Conservation (phyloP, 2,888 invertebrate species). For the Mycalesis mineus region DNA sequence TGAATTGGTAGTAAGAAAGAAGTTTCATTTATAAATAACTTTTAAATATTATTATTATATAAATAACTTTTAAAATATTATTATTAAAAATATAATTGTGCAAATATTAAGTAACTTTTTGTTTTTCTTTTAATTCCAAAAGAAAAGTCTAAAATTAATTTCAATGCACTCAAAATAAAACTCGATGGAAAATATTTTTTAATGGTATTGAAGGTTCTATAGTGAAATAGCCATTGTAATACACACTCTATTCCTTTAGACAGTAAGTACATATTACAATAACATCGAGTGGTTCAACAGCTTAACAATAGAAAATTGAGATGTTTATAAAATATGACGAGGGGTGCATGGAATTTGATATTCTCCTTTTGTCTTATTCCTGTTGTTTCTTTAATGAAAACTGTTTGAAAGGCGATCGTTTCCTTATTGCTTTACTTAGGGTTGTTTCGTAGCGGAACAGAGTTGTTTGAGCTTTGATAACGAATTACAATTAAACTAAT, state of each 20-base stretch:
- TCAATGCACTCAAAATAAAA: background rate
- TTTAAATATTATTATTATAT: too few relatives aligned
- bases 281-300: background rate
- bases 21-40: too few relatives aligned
- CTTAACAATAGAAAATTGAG: constrained; percentile 15
- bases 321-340: constrained; percentile 18
- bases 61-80: too few relatives aligned
- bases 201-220: background rate
- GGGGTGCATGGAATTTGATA: constrained; percentile 16
- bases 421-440: background rate
- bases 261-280: background rate
- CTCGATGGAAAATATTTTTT: background rate
- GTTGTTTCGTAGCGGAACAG: too few relatives aligned
- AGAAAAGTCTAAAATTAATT: too few relatives aligned
- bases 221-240: background rate
- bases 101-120: too few relatives aligned
- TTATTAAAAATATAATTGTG: too few relatives aligned
- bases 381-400: constrained; percentile 15
- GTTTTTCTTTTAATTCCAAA: too few relatives aligned
- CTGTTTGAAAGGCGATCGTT: constrained; percentile 13
- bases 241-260: background rate
- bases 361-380: constrained; percentile 13
- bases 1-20: too few relatives aligned
- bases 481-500: too few relatives aligned
- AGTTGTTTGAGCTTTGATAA: too few relatives aligned